Evolutionary conservation across 2,797 vertebrate genomes (phyloP).

Genomic region (Alauda arvensis): DNA sequence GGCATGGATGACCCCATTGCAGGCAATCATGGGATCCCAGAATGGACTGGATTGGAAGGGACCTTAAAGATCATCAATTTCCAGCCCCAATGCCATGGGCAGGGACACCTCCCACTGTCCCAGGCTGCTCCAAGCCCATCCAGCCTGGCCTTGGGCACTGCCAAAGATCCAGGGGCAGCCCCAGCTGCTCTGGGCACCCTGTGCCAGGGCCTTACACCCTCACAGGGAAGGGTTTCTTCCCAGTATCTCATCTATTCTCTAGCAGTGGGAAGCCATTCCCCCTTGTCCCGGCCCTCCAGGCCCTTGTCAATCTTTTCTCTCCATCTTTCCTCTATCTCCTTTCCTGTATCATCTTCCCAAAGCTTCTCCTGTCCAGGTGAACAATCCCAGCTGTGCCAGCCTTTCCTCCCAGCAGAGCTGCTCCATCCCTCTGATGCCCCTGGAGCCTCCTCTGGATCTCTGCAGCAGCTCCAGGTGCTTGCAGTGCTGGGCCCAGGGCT

Average conservation of each 20-base stretch:
- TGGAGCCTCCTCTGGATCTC: background rate
- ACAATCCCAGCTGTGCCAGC: background rate
- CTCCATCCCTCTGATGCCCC: background rate
- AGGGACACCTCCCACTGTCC: accelerated
- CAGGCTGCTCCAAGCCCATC: background rate
- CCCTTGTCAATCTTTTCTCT: accelerated
- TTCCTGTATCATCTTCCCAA: background rate
- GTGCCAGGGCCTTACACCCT: background rate
- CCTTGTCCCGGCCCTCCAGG: accelerated
- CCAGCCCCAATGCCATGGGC: background rate
- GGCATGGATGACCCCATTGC: background rate
- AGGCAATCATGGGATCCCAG: no score
- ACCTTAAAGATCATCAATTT: accelerated
- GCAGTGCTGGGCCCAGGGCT: background rate
- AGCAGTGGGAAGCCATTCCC: accelerated
- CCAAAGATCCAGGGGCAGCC: background rate
- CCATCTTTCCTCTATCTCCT: no score
- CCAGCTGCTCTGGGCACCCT: background rate
- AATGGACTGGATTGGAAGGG: background rate
- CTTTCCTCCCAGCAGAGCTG: background rate
- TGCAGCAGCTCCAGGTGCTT: background rate
- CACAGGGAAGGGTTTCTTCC: accelerated
- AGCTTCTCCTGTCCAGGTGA: background rate
- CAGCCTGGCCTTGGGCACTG: background rate
- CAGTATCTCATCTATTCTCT: accelerated